Percentiles rank a stretch among this genome's conserved stretches.
These are phyloP conservation scores for Enteromius fasciolatus DNA, from an alignment of 2,797 vertebrate species.

Conservation along the genomic window DNA sequence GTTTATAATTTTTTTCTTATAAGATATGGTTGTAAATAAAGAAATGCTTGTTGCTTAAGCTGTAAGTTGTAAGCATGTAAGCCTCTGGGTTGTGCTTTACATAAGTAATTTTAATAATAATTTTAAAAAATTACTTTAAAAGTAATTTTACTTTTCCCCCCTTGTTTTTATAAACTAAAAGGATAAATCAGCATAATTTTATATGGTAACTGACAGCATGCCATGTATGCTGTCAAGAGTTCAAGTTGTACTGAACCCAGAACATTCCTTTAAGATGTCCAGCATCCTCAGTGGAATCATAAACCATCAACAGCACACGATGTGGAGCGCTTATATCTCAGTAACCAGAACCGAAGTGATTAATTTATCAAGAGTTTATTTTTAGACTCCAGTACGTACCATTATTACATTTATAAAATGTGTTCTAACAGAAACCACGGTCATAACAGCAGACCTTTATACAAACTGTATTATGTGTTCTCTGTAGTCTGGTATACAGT, in stretches of 20 bases:
- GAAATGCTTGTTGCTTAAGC: background rate
- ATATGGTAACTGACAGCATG: background rate
- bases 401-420: slow-evolving; percentile 79
- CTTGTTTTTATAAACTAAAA: background rate
- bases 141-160: background rate
- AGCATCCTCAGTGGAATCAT: background rate
- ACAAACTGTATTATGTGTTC: slow-evolving; percentile 69
- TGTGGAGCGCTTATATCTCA: slow-evolving; percentile 5
- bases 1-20: too few species aligned
- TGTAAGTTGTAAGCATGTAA: too few species aligned
- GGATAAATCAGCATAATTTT: background rate
- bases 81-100: background rate
- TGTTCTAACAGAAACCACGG: slow-evolving; percentile 74
- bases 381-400: slow-evolving; percentile 68
- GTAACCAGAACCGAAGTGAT: slow-evolving; percentile 64
- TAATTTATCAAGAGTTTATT: slow-evolving; percentile 78
- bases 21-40: background rate
- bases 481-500: slow-evolving; percentile 61
- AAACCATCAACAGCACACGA: background rate
- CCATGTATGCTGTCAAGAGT: background rate
- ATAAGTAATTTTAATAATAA: background rate
- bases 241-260: background rate
- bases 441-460: slow-evolving; percentile 74
- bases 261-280: background rate
- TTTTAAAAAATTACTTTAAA: too few species aligned